Percentiles rank a stretch among this genome's conserved stretches.
Evolutionary conservation across 2,888 invertebrate genomes (phyloP).

Genomic region (Gymnoscelis rufifasciata): DNA sequence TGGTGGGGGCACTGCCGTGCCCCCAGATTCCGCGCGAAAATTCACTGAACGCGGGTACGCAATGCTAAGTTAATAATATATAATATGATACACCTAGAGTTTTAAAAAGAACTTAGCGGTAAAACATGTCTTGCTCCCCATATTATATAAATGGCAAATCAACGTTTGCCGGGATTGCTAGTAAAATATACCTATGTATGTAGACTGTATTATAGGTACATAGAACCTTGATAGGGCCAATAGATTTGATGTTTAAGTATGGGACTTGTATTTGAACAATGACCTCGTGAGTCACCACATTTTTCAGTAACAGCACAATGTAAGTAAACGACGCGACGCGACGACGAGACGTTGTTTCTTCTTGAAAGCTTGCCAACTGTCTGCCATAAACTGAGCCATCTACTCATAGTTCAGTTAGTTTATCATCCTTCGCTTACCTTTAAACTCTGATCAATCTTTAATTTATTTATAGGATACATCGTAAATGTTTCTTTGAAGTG

Average conservation of each 20-base stretch:
- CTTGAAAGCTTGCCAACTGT: constrained; percentile 32
- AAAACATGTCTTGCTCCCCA: too few species aligned
- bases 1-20: too few species aligned
- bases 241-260: neutral
- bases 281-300: constrained; percentile 10
- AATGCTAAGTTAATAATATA: too few species aligned
- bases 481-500: constrained; percentile 16
- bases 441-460: constrained; percentile 24
- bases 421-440: constrained; percentile 12
- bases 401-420: constrained; percentile 19
- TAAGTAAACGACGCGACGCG: constrained; percentile 11
- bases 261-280: neutral
- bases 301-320: constrained; percentile 14
- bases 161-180: too few species aligned
- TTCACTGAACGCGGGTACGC: too few species aligned
- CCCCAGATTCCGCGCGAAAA: too few species aligned
- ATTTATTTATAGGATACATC: constrained; percentile 22
- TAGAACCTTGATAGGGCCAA: too few species aligned
- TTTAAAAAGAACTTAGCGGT: too few species aligned
- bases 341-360: constrained; percentile 14
- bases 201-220: too few species aligned
- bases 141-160: too few species aligned
- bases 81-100: too few species aligned
- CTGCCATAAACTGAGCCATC: constrained; percentile 27
- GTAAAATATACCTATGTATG: too few species aligned